Conservation (phyloP, 2,113 vertebrate species). For the Nycticorax nycticorax region DNA sequence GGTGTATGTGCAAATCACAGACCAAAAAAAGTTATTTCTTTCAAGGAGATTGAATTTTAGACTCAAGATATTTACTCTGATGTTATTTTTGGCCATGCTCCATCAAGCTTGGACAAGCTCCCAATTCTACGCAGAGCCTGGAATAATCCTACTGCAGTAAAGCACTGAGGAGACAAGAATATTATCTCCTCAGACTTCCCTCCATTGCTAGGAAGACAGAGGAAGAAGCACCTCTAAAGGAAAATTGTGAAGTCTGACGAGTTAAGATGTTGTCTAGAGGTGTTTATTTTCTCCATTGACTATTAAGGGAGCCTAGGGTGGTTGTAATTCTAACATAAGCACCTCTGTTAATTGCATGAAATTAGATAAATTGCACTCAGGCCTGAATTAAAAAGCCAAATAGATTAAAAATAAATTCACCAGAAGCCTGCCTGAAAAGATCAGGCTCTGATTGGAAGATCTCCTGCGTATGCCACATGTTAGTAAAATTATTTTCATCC, state of each 20-base stretch:
- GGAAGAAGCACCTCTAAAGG: not conserved
- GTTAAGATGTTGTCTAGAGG: not conserved
- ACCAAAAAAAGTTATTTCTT: not conserved
- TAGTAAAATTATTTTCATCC: not conserved
- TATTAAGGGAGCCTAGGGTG: not conserved
- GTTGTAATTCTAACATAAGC: not conserved
- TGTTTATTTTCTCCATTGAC: not conserved
- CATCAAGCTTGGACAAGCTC: not conserved
- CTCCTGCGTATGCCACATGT: not conserved
- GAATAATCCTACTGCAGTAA: not conserved
- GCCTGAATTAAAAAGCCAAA: conserved; percentile 6
- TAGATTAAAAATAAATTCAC: conserved; percentile 22
- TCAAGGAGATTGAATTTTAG: not conserved
- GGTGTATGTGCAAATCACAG: not conserved
- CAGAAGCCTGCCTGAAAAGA: not conserved
- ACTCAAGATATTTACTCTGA: not conserved
- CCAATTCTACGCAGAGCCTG: not conserved
- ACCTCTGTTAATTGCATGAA: conserved; percentile 25
- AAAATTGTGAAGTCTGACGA: not conserved
- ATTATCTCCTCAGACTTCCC: not conserved
- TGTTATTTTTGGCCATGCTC: not conserved
- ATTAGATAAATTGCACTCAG: not conserved
- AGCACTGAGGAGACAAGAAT: not conserved
- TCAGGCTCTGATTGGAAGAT: conserved; percentile 1
- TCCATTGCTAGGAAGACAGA: not conserved